Evolutionary conservation across 1,140 invertebrate species (phyloP), one percentile per base, ranked within the genome.

Genomic region (Brevipalpus yothersi): DNA sequence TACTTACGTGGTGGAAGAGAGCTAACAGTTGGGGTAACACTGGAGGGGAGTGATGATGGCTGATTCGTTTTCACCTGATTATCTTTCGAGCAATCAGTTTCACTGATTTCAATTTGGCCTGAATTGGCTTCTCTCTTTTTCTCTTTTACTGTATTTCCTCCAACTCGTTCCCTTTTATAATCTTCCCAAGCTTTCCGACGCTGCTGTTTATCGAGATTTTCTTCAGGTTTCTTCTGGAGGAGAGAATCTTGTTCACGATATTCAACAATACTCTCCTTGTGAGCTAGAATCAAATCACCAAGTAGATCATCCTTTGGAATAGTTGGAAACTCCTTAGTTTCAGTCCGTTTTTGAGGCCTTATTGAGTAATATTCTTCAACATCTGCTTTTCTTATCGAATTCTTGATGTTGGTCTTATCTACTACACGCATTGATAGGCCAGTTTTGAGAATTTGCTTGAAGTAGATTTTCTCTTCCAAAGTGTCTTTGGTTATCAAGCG

Each of bases 391-490:
- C 81, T 87, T 68, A 94, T 97, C 74, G 97, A 90, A 41, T 93
- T 74, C 68, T 91, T 84, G 62, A 98, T 93, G 74, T 97, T 91
- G 67, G 93, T 83, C 70, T 98, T 91, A 73, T 99, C 94, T 0
- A 98, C 87, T 2, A 98, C 90, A 23, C 93, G 77, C 72, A 97
- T 91, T 69, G 59, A 42, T 41, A 63, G 15, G 1, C 31, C 76
- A 72, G 96, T 87, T 68, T 98, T 98, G 66, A 89, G 92, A 54
- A 98, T 88, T 72, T 98, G 94, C 58, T 94, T 72, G 69, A 97
- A 91, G 68, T 97, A 98, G 63, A 98, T 97, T 69, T 53, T 58
- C 15, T 58, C 42, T 42, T 58, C 54, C 55, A 60, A 31, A 5
- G 57, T 60, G 19, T 40, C 60, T 70, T 96, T 91, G 65, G 90